A percentile compares a stretch with the other conserved stretches of the same genome.
phyloP scores from a whole-genome alignment of 2,113 vertebrate species.

The Catharus bicknelli region DNA sequence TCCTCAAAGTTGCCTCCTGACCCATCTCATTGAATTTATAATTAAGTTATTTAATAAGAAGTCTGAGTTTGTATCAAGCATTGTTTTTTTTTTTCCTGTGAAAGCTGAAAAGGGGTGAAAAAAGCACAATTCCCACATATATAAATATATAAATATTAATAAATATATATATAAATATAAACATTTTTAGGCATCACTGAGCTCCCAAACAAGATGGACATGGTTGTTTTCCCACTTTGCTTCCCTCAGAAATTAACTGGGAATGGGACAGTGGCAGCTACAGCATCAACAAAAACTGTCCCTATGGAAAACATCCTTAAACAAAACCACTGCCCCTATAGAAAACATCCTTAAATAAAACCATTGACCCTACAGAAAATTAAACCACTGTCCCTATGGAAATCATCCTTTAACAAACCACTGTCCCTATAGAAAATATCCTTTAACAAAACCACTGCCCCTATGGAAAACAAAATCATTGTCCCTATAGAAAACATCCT shows the following conservation, averaged over 20 bases:
- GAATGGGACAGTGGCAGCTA: background rate
- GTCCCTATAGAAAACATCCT: too few species aligned
- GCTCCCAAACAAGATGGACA: background rate
- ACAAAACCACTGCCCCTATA: too few species aligned
- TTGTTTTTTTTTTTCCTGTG: background rate
- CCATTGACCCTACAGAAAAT: too few species aligned
- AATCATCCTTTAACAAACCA: background rate
- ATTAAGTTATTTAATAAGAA: background rate
- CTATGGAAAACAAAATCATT: too few species aligned
- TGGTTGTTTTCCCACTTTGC: background rate
- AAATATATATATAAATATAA: background rate
- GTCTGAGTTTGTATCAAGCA: background rate
- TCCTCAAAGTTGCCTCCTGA: background rate
- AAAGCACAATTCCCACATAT: background rate
- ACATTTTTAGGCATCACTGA: background rate
- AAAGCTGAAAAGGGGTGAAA: accelerated
- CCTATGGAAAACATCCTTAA: too few species aligned
- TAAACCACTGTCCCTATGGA: too few species aligned
- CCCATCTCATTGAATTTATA: background rate
- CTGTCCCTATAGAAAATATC: too few species aligned
- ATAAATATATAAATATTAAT: too few species aligned
- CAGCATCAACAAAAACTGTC: background rate
- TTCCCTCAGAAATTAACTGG: background rate
- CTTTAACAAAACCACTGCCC: too few species aligned
- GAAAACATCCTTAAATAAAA: background rate